Conservation (phyloP, 2,113 vertebrate species). For the Tapirus terrestris region DNA sequence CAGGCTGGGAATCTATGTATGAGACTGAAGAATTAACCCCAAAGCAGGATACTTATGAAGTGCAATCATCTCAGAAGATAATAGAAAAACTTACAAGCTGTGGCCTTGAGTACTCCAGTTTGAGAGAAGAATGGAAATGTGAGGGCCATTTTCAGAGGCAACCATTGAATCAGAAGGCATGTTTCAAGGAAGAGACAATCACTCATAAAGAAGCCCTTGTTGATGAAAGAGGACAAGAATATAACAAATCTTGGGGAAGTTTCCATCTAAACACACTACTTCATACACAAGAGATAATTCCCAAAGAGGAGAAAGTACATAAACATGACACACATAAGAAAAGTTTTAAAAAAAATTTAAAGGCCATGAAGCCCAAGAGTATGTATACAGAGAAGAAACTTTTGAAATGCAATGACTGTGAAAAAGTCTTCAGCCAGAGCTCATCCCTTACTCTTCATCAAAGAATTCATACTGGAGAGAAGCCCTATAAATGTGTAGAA, state of each 20-base stretch:
- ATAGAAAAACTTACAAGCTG: constrained; percentile 54
- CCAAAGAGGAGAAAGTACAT: constrained; percentile 60
- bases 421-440: constrained; percentile 80
- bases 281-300: constrained; percentile 43
- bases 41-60: constrained; percentile 62
- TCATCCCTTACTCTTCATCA: constrained; percentile 83
- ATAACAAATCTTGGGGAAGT: constrained; percentile 62
- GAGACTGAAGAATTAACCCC: constrained; percentile 52
- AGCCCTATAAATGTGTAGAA: constrained; percentile 79
- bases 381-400: constrained; percentile 71
- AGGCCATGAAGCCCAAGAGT: constrained; percentile 45
- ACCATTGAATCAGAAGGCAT: not conserved
- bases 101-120: constrained; percentile 31
- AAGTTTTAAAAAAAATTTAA: constrained; percentile 37
- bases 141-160: constrained; percentile 39
- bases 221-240: constrained; percentile 55
- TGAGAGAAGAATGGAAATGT: constrained; percentile 59
- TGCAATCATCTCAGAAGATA: constrained; percentile 46
- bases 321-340: constrained; percentile 53
- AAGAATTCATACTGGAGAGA: constrained; percentile 83
- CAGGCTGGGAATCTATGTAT: constrained; percentile 68
- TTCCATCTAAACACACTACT: constrained; percentile 48
- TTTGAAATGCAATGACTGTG: constrained; percentile 78
- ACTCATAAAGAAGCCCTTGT: constrained; percentile 48
- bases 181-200: constrained; percentile 65